phyloP scores from a whole-genome alignment of 2,797 vertebrate species.

The Mycteria americana region DNA sequence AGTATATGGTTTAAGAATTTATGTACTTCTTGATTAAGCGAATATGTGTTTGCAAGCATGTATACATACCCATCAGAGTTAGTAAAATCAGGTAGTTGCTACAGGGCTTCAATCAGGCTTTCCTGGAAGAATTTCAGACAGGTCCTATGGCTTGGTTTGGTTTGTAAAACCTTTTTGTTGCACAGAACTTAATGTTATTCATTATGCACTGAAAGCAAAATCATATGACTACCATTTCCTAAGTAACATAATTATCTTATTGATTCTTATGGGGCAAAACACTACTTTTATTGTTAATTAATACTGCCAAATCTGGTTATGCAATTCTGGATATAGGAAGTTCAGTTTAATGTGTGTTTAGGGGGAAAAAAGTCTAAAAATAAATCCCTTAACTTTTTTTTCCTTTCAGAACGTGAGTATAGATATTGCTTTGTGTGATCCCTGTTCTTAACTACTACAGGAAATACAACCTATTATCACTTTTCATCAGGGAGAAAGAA shows the following conservation, averaged over 20 bases:
- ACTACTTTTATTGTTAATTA: slow-evolving; percentile 76
- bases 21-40: background rate
- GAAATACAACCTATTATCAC: slow-evolving; percentile 6
- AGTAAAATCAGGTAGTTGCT: background rate
- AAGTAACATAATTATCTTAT: slow-evolving; percentile 71
- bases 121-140: slow-evolving; percentile 22
- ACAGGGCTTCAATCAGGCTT: background rate
- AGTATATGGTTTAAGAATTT: background rate
- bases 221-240: slow-evolving; percentile 67
- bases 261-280: slow-evolving; percentile 69
- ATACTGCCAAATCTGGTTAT: slow-evolving; percentile 73
- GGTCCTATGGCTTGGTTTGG: background rate
- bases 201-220: slow-evolving; percentile 68
- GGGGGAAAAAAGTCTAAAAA: slow-evolving; percentile 49
- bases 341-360: slow-evolving; percentile 58
- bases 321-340: slow-evolving; percentile 66
- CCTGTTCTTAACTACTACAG: slow-evolving; percentile 9
- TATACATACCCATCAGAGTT: background rate
- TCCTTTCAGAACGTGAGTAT: background rate
- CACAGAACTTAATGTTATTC: slow-evolving; percentile 36
- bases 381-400: slow-evolving; percentile 31
- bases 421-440: slow-evolving; percentile 30
- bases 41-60: background rate
- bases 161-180: slow-evolving; percentile 49
- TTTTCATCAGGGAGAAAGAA: slow-evolving; percentile 26